Evolutionary conservation across 2,797 vertebrate genomes (phyloP).

Genomic region (Gymnothorax javanicus): DNA sequence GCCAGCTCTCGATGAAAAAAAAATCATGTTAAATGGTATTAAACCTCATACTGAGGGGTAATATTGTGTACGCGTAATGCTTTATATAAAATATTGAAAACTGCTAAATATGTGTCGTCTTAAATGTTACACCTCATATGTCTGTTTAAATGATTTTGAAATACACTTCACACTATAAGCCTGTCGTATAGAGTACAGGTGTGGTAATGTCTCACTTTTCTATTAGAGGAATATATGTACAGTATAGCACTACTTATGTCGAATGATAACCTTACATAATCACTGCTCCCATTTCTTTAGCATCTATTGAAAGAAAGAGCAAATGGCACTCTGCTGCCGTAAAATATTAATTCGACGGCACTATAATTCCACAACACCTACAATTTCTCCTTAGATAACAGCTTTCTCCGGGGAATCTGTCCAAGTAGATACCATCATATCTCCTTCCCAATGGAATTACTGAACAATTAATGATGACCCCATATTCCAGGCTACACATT

Average conservation of each 20-base stretch:
- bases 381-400: neutral
- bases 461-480: slow-evolving; percentile 10
- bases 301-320: neutral
- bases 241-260: neutral
- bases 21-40: neutral
- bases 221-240: neutral
- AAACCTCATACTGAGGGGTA: neutral
- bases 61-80: neutral
- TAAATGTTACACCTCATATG: neutral
- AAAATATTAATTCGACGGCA: slow-evolving; percentile 10
- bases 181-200: neutral
- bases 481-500: neutral
- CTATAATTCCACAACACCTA: slow-evolving; percentile 9
- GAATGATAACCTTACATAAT: neutral
- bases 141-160: neutral
- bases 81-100: neutral
- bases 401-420: slow-evolving; percentile 8
- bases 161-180: neutral
- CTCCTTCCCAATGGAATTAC: neutral
- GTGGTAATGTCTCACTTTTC: neutral
- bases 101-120: neutral
- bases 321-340: neutral
- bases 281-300: neutral
- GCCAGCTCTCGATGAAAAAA: neutral
- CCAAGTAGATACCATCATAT: slow-evolving; percentile 9